Evolutionary conservation across 1,140 invertebrate genomes (phyloP).

Genomic region (Ceratosolen fusciceps): DNA sequence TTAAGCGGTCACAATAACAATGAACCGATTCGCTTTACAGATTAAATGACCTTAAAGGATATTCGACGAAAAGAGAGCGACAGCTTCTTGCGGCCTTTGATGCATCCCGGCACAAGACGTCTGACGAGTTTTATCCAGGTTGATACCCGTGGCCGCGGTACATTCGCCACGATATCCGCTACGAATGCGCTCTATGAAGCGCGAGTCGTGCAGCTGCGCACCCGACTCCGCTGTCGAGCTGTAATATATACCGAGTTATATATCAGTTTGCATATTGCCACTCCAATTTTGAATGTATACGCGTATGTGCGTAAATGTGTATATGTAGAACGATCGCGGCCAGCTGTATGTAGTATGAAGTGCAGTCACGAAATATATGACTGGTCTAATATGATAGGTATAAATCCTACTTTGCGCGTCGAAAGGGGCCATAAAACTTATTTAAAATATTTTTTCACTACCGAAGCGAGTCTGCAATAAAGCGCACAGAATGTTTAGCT

Average conservation of each 20-base stretch:
- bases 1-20: no score
- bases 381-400: constrained; percentile 20
- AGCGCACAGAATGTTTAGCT: constrained; percentile 4
- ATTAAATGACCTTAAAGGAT: no score
- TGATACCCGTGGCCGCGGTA: background rate
- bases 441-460: constrained; percentile 26
- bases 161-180: no score
- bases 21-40: no score
- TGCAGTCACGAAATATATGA: constrained; percentile 2
- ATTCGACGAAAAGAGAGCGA: no score
- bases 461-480: background rate
- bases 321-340: background rate
- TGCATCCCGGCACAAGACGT: background rate
- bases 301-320: no score
- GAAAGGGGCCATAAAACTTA: constrained; percentile 4
- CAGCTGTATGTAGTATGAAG: constrained; percentile 12
- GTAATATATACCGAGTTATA: constrained; percentile 56
- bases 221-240: background rate
- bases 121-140: background rate
- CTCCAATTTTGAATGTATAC: constrained; percentile 55
- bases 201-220: constrained; percentile 53
- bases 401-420: constrained; percentile 21
- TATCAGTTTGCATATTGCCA: constrained; percentile 57
- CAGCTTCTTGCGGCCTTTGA: no score
- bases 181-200: constrained; percentile 51